Evolutionary conservation across 2,113 vertebrate genomes (phyloP), one percentile per base, ranked within the genome.

Genomic region (Heptranchias perlo): DNA sequence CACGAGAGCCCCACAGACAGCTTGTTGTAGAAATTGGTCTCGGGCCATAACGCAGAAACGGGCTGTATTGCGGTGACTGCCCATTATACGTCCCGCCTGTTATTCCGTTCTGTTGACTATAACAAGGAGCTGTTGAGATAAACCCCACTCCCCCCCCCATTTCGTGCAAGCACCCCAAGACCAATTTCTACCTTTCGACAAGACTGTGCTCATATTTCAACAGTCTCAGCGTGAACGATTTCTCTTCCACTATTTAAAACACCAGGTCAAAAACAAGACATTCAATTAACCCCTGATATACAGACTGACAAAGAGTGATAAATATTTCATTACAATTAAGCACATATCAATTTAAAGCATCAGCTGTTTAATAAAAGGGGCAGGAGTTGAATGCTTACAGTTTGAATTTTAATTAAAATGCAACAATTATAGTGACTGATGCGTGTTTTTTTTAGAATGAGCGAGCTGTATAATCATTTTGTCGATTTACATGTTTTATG

Each of bases 371-470:
- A 95, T 73, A 95, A 95, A 93, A 69, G 94, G 94, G 47, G 16
- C 44, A 67, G 44, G 6, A 31, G 94, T 52, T 95, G 94, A 95
- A 52, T 44, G 49, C 25, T 95, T 44, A 35, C 94, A 73, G 47
- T 44, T 95, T 95, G 94, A 95, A 52, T 52, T 73, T 95, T 95
- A 95, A 95, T 95, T 95, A 95, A 95, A 95, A 95, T 69, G 44
- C 47, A 69, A 47, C 94, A 69, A 95, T 95, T 73, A 95, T 28
- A 73, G 28, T 95, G 64, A 95, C 47, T 31, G 65, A 95, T 95
- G 65, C 47, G 61, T 31, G 16, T 62, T 6, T 62, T 95, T 95
- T 69, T 69, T 47, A 49, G 94, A 95, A 35, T 52, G 65, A 95
- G 94, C 47, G 44, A 67, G 62, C 65, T 95, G 21, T 95, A 52